These are phyloP conservation scores for Chaenodraco wilsoni DNA, from an alignment of 2,797 vertebrate genomes.

Conservation along the genomic window DNA sequence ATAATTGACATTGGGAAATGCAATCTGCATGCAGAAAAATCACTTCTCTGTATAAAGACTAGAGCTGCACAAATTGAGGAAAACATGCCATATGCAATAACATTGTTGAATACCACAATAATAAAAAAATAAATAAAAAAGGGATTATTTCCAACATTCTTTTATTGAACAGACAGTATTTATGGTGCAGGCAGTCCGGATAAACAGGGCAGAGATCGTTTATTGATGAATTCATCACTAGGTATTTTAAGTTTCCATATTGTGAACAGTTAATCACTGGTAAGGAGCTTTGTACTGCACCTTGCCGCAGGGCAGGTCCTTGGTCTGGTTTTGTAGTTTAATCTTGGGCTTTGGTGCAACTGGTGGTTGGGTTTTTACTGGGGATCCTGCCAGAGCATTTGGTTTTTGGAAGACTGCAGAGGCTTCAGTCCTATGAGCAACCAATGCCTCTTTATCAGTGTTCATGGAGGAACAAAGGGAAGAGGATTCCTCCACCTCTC, in stretches of 20 bases:
- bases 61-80: too few species aligned
- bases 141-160: too few species aligned
- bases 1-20: slow-evolving; percentile 7
- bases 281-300: slow-evolving; percentile 42
- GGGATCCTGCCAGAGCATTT: slow-evolving; percentile 22
- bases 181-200: too few species aligned
- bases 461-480: slow-evolving; percentile 57
- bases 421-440: slow-evolving; percentile 24
- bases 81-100: too few species aligned
- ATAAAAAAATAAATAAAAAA: too few species aligned
- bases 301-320: slow-evolving; percentile 58
- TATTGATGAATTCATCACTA: not conserved
- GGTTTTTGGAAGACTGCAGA: slow-evolving; percentile 29
- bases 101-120: too few species aligned
- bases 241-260: not conserved
- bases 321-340: slow-evolving; percentile 47
- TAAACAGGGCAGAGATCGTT: not conserved
- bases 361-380: slow-evolving; percentile 41
- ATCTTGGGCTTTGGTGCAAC: slow-evolving; percentile 55
- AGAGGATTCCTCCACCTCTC: slow-evolving; percentile 74
- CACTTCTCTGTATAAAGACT: not conserved
- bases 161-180: too few species aligned
- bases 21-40: not conserved
- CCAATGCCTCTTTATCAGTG: slow-evolving; percentile 52
- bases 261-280: not conserved